Percentiles rank a stretch among this genome's conserved stretches.
Evolutionary conservation across 2,797 vertebrate species (phyloP).

Genomic region (Chelon auratus): DNA sequence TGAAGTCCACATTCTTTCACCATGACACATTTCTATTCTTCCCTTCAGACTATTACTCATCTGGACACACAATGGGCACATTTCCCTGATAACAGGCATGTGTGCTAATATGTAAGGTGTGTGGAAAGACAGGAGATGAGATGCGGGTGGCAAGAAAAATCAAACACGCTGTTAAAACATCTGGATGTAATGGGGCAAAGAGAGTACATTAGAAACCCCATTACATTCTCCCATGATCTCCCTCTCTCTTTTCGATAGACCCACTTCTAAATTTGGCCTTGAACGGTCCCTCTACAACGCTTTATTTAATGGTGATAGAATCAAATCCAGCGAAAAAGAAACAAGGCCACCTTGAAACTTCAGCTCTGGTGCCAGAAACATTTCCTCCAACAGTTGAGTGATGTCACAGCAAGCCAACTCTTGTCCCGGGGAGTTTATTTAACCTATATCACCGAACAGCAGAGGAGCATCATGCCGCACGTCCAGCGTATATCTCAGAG

Average conservation of each 20-base stretch:
- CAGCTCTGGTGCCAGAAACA: slow-evolving; percentile 53
- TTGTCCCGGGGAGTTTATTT: slow-evolving; percentile 71
- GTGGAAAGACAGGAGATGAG: slow-evolving; percentile 68
- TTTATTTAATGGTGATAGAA: slow-evolving; percentile 61
- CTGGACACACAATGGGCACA: slow-evolving; percentile 71
- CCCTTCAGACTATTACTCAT: slow-evolving; percentile 69
- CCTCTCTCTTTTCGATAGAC: slow-evolving; percentile 1
- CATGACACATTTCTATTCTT: slow-evolving; percentile 63
- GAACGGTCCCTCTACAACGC: slow-evolving; percentile 29
- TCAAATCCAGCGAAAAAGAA: slow-evolving; percentile 49
- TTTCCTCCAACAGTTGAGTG: slow-evolving; percentile 48
- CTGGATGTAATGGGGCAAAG: slow-evolving; percentile 64
- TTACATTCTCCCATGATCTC: slow-evolving; percentile 41
- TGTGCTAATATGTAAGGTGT: slow-evolving; percentile 71
- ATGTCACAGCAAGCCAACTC: slow-evolving; percentile 61
- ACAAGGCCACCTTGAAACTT: slow-evolving; percentile 61
- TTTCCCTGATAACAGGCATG: slow-evolving; percentile 70
- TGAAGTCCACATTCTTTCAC: slow-evolving; percentile 68
- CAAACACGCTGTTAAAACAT: slow-evolving; percentile 50
- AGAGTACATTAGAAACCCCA: slow-evolving; percentile 30
- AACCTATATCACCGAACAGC: slow-evolving; percentile 72
- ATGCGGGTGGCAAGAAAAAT: slow-evolving; percentile 62
- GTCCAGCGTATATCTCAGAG: slow-evolving; percentile 64
- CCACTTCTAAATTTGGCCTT: slow-evolving; percentile 56
- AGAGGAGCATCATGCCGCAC: slow-evolving; percentile 75